A percentile compares a stretch with the other conserved stretches of the same genome.
These are phyloP conservation scores for Pogonomyrmex barbatus DNA, from an alignment of 1,140 invertebrate genomes.

Conservation along the genomic window DNA sequence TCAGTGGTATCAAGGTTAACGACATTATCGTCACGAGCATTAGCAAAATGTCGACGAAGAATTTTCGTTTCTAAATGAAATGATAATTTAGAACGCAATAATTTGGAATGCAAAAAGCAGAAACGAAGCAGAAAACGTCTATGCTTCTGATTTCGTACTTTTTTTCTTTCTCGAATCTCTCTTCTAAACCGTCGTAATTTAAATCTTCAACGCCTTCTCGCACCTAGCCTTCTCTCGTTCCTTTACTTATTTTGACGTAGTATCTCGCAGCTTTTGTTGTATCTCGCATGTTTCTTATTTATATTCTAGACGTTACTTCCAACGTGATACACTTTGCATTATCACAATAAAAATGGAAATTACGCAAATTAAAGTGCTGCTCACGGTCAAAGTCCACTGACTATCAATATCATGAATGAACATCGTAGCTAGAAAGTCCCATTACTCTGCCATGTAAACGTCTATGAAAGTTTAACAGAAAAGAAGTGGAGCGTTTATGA, in stretches of 20 bases:
- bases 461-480: neutral
- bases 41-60: neutral
- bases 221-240: neutral
- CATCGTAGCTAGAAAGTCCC: neutral
- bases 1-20: neutral
- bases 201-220: neutral
- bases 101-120: neutral
- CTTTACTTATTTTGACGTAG: neutral
- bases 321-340: neutral
- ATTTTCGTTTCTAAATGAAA: neutral
- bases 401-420: neutral
- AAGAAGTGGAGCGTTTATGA: neutral
- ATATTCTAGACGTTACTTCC: neutral
- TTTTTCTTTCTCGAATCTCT: neutral
- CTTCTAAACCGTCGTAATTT: slow-evolving; percentile 1
- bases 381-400: neutral
- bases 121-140: neutral
- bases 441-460: neutral
- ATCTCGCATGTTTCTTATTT: neutral
- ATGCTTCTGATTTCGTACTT: neutral
- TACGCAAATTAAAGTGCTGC: neutral
- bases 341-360: slow-evolving; percentile 2
- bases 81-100: neutral
- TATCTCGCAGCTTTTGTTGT: neutral
- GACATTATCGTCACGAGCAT: neutral